Evolutionary conservation across 1,140 invertebrate species (phyloP).

Genomic region (Diplogasteroides magnus): DNA sequence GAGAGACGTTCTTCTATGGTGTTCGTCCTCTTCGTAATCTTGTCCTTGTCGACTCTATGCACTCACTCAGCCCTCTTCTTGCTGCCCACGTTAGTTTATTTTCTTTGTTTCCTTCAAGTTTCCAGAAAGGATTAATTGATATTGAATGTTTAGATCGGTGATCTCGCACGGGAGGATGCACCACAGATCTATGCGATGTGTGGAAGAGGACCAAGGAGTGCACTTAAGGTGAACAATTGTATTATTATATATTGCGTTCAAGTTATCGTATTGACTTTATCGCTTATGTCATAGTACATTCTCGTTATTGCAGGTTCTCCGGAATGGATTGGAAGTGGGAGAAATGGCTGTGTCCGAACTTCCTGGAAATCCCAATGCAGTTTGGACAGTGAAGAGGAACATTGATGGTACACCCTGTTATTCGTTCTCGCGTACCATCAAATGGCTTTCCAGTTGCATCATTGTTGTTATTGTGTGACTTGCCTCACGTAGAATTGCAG

Average conservation of each 20-base stretch:
- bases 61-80: slow-evolving; percentile 90
- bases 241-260: too few species aligned
- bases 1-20: slow-evolving; percentile 98
- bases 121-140: too few species aligned
- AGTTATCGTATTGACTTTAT: too few species aligned
- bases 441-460: slow-evolving; percentile 53
- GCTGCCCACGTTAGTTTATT: slow-evolving; percentile 67
- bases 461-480: slow-evolving; percentile 18
- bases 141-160: slow-evolving; percentile 58
- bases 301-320: slow-evolving; percentile 64
- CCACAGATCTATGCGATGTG: slow-evolving; percentile 94
- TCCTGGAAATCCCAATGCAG: slow-evolving; percentile 96
- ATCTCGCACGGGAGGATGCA: slow-evolving; percentile 89
- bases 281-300: background rate
- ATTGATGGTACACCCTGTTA: slow-evolving; percentile 70
- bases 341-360: slow-evolving; percentile 99
- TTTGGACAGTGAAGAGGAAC: slow-evolving; percentile 95
- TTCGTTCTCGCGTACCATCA: background rate
- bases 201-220: slow-evolving; percentile 86
- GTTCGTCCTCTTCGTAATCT: slow-evolving; percentile 87
- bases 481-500: slow-evolving; percentile 61
- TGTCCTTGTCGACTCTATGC: slow-evolving; percentile 93
- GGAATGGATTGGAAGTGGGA: slow-evolving; percentile 93
- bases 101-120: too few species aligned
- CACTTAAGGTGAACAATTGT: slow-evolving; percentile 65